Evolutionary conservation across 2,888 invertebrate species (phyloP).

Genomic region (Athalia rosae): DNA sequence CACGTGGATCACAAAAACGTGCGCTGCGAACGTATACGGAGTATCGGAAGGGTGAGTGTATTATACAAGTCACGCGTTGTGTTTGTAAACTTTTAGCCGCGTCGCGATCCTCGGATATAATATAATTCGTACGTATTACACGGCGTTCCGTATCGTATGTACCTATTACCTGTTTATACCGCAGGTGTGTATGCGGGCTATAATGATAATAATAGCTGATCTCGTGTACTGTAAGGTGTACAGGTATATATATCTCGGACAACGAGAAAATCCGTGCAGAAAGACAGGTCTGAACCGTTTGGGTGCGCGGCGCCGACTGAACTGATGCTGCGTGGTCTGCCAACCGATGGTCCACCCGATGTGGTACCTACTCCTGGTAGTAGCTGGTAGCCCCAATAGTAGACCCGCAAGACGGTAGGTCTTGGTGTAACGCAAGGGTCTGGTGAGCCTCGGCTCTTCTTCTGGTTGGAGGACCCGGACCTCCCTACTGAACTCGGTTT

Average conservation of each 20-base stretch:
- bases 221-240: no score
- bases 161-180: not conserved
- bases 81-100: no score
- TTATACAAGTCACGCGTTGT: no score
- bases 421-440: conserved; percentile 64
- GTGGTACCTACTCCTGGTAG: conserved; percentile 52
- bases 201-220: not conserved
- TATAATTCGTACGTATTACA: no score
- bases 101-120: no score
- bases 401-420: conserved; percentile 72
- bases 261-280: conserved; percentile 34
- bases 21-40: not conserved
- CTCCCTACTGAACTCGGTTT: conserved; percentile 70
- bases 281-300: conserved; percentile 72
- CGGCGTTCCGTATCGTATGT: no score
- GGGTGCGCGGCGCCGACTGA: conserved; percentile 74
- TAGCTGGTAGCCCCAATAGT: conserved; percentile 67
- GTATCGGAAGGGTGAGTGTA: not conserved
- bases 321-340: conserved; percentile 57
- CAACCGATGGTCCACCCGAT: conserved; percentile 57
- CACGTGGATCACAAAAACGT: not conserved
- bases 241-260: not conserved
- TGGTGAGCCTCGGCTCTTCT: conserved; percentile 60
- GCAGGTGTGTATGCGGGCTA: not conserved
- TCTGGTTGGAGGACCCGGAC: conserved; percentile 73